Conservation (phyloP, 2,113 vertebrate genomes). For the Agelaius phoeniceus region DNA sequence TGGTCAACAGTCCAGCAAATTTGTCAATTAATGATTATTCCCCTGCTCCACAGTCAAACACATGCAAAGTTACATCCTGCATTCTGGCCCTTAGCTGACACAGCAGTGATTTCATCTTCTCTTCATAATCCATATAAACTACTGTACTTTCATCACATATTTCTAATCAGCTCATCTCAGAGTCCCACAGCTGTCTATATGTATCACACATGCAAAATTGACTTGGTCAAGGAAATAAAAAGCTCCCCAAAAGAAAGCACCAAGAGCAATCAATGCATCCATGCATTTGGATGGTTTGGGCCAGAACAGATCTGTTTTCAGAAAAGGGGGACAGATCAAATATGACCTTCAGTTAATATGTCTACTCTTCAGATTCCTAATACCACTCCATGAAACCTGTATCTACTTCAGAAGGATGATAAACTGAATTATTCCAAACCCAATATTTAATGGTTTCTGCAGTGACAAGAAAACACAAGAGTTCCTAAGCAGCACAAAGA, state of each 20-base stretch:
- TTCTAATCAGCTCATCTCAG: background rate
- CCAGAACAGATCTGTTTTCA: background rate
- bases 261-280: background rate
- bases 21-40: background rate
- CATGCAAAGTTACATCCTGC: background rate
- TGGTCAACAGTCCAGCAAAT: background rate
- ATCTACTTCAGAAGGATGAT: background rate
- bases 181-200: background rate
- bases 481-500: background rate
- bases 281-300: fast-evolving
- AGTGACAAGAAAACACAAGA: background rate
- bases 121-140: background rate
- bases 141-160: background rate
- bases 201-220: background rate
- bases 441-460: background rate
- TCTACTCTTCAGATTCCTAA: background rate
- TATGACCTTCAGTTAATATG: background rate
- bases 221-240: background rate
- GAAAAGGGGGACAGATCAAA: background rate
- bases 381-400: background rate
- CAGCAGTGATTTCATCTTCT: background rate
- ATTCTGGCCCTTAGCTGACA: background rate
- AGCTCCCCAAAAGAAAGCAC: background rate
- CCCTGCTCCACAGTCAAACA: background rate
- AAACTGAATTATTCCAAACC: background rate